phyloP scores from a whole-genome alignment of 2,113 vertebrate species.

The Lepisosteus oculatus region DNA sequence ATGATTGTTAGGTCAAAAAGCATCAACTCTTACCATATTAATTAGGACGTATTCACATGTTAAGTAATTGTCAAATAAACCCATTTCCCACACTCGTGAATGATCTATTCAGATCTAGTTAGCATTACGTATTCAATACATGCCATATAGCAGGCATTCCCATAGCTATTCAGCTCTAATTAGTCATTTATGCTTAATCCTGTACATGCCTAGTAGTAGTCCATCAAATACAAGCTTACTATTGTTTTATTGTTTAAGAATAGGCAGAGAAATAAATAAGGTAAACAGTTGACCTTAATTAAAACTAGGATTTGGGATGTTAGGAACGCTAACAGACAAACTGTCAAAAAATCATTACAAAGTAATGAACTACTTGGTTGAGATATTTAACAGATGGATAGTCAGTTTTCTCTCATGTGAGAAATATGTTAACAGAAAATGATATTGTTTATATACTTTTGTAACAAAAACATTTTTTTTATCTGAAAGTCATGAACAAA shows the following conservation, averaged over 20 bases:
- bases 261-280: conserved; percentile 35
- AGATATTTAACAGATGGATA: too few relatives aligned
- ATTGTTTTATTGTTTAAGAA: conserved; percentile 50
- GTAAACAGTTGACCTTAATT: conserved; percentile 59
- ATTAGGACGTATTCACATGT: conserved; percentile 38
- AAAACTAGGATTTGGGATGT: too few relatives aligned
- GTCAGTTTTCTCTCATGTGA: too few relatives aligned
- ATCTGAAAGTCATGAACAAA: too few relatives aligned
- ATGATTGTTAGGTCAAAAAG: conserved; percentile 53
- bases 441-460: too few relatives aligned
- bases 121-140: conserved; percentile 39
- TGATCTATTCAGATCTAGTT: conserved; percentile 29
- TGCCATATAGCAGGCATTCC: conserved; percentile 64
- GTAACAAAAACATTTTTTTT: too few relatives aligned
- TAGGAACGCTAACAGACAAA: too few relatives aligned
- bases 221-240: conserved; percentile 62
- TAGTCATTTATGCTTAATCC: conserved; percentile 67
- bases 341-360: too few relatives aligned
- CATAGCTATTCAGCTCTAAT: conserved; percentile 64
- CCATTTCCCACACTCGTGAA: conserved; percentile 63
- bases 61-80: conserved; percentile 55
- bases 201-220: conserved; percentile 61
- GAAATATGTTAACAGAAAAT: too few relatives aligned
- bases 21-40: conserved; percentile 42
- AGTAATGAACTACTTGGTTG: too few relatives aligned